Base-by-base conservation (phyloP, 2,888 invertebrate genomes). In the Craniophora ligustri region DNA sequence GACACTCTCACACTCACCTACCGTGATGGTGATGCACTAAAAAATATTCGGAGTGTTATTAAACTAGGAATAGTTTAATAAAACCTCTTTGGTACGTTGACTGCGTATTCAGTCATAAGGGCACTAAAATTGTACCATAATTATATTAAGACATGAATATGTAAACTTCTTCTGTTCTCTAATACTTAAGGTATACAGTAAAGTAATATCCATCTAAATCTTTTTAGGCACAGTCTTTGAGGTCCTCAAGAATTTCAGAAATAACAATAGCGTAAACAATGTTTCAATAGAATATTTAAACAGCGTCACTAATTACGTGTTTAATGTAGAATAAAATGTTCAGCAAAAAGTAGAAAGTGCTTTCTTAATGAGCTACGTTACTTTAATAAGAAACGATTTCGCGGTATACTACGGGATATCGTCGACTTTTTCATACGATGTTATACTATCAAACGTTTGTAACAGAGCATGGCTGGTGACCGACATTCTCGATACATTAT, bases 401-500 rank as follows among this genome's bases (percentile, higher is more conserved):
- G 32, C 21, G 2, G 48, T 39, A 48, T 48, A 51, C 18, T 38
- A 23, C 23, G 41, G 36, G 40, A 46, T 56, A 46, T 41, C 32
- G 39, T 50, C 16, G 46, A 41, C 39, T 41, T 62, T 41, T 57
- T 62, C 26, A 34, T 40, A 40, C 40, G 31, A 41, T 38, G 49
- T 19, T 67, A 62, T 66, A 49, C 46, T 60, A 59, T 60, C 66
- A 65, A 57, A 66, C 59, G 49, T 47, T 67, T 48, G 57, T 57
- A 79, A 57, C 58, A 76, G 76, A 78, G 75, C 78, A 68, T 73
- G 58, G 67, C 76, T 56, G 39, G 39, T 48, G 73, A 18, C 76
- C 76, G 68, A 73, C 48, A 71, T 78, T 56, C 60, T 42, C n/a
- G 41, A 50, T 60, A 63, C 54, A 69, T 70, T 71, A 65, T 47